Evolutionary conservation across 1,140 invertebrate genomes (phyloP), one percentile per base, ranked within the genome.

Genomic region (Thaumetopoea pityocampa): DNA sequence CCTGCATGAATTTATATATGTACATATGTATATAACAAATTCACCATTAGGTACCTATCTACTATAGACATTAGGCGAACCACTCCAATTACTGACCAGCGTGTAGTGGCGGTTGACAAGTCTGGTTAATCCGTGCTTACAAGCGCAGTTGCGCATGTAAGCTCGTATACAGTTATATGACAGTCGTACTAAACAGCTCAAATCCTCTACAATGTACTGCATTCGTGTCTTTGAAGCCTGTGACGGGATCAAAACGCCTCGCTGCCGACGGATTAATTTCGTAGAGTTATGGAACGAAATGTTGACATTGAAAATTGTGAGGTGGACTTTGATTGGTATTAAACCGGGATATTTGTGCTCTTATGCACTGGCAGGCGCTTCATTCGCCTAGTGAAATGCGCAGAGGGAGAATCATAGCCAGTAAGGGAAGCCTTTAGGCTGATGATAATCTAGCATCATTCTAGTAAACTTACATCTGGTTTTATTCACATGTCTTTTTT

Each of bases 201-300:
- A 67, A 59, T 61, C 60, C 57, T 44, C 65, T 30, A 54, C 61
- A 66, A 62, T 61, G 69, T 55, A 53, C 42, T 67, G 60, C 45
- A 67, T 62, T 59, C 76, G 73, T 77, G 73, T 68, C 67, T 69
- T 76, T 71, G 73, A 73, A 67, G 67, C 67, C 73, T 71, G 67
- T 71, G 62, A 62, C 60, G 53, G 77, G 77, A 81, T 81, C 69
- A 78, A 74, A 68, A 69, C 58, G 73, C 55, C 46, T 52, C 53
- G 30, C 52, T 49, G 50, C 34, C 29, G 37, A 28, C 40, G 58
- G 55, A 61, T 67, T 69, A 65, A 51, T 37, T 52, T 59, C 62
- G 27, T 11, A 40, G 26, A 24, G 28, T 29, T 29, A 40, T 29
- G 14, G 36, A 41, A 12, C 23, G 19, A 32, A 41, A 20, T 32